Evolutionary conservation across 1,140 invertebrate species (phyloP).

Genomic region (Anoplolepis gracilipes): DNA sequence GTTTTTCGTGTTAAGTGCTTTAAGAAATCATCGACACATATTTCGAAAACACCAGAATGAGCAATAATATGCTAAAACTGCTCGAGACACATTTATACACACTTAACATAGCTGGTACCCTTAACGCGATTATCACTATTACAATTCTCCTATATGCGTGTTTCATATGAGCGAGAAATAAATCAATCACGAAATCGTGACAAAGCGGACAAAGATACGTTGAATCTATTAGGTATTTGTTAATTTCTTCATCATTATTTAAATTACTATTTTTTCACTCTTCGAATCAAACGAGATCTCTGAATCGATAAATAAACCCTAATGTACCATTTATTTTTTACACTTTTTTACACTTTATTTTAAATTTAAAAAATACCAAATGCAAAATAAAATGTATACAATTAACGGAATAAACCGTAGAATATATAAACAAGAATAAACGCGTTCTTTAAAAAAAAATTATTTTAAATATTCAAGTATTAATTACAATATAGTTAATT

Average conservation of each 20-base stretch:
- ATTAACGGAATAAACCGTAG: background rate
- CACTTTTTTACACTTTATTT: background rate
- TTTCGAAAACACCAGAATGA: conserved; percentile 53
- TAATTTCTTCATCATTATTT: background rate
- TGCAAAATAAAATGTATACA: background rate
- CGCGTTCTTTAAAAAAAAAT: background rate
- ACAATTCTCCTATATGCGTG: conserved; percentile 73
- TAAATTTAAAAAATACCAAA: background rate
- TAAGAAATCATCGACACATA: conserved; percentile 19
- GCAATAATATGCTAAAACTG: conserved; percentile 58
- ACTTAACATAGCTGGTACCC: conserved; percentile 77
- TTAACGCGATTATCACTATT: conserved; percentile 76
- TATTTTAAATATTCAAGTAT: conserved; percentile 10
- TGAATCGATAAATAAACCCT: background rate
- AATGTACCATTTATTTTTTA: background rate
- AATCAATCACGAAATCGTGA: conserved; percentile 62
- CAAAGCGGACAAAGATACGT: conserved; percentile 58
- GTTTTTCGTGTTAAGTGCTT: background rate
- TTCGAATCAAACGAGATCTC: background rate
- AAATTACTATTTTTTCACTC: background rate
- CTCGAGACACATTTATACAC: conserved; percentile 76
- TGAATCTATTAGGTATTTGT: conserved; percentile 33
- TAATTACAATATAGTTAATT: background rate
- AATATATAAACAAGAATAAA: too few relatives aligned
- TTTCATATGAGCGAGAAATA: conserved; percentile 67